phyloP scores from a whole-genome alignment of 2,888 invertebrate genomes.

The Erebia ligea region DNA sequence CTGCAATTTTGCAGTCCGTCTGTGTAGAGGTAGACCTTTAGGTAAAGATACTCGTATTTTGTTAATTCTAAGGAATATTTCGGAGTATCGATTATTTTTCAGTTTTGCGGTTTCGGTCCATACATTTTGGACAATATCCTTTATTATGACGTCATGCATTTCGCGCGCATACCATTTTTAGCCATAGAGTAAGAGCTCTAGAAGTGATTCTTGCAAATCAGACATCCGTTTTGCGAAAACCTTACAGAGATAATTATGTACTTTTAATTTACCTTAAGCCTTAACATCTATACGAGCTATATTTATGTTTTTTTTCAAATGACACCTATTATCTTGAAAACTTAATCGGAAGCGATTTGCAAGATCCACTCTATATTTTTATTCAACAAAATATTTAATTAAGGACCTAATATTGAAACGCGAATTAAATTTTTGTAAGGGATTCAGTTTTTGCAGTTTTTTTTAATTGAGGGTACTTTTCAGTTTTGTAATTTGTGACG shows the following conservation, averaged over 20 bases:
- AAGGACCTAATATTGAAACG: neutral
- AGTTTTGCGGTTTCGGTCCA: too few species aligned
- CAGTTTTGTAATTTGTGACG: constrained; percentile 46
- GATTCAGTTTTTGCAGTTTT: neutral
- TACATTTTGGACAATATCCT: too few species aligned
- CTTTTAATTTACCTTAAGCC: constrained; percentile 20
- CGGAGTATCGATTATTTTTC: too few species aligned
- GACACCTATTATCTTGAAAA: constrained; percentile 24
- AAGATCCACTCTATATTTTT: constrained; percentile 17
- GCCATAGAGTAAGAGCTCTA: neutral
- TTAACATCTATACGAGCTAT: constrained; percentile 32
- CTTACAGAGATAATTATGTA: constrained; percentile 17
- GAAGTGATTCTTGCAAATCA: constrained; percentile 17
- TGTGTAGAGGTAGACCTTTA: too few species aligned
- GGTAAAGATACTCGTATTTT: too few species aligned
- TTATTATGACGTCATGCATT: too few species aligned
- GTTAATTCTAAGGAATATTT: too few species aligned
- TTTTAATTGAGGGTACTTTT: neutral
- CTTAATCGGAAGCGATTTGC: constrained; percentile 19
- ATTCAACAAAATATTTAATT: neutral
- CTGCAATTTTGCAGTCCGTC: too few species aligned
- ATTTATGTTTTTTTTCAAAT: constrained; percentile 23
- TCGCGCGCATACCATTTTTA: too few species aligned
- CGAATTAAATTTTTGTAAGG: neutral
- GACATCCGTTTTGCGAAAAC: constrained; percentile 13